phyloP scores from a whole-genome alignment of 2,113 vertebrate species.

The Uria lomvia region DNA sequence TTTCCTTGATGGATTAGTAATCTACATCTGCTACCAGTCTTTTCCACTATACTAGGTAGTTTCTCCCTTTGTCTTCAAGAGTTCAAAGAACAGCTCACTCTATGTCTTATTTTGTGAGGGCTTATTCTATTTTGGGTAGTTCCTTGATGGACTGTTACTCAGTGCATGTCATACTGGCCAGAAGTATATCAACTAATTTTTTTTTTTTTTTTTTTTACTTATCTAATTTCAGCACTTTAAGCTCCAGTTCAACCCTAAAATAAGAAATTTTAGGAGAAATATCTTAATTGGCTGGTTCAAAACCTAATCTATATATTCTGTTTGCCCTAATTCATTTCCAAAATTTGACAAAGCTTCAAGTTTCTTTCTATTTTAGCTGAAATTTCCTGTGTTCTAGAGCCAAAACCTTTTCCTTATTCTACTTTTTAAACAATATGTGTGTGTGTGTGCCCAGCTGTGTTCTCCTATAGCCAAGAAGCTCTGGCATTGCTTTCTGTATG shows the following conservation, averaged over 20 bases:
- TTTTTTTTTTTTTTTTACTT: not conserved
- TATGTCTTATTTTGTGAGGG: not conserved
- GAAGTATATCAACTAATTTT: rapidly evolving
- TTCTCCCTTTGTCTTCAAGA: not conserved
- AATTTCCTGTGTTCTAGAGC: not conserved
- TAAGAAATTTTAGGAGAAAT: not conserved
- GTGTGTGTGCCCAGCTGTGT: not conserved
- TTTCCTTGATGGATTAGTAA: not conserved
- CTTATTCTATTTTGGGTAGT: not conserved
- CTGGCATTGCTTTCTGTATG: not conserved
- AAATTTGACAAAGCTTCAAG: not conserved
- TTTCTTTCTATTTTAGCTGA: not conserved
- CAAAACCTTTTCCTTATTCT: not conserved
- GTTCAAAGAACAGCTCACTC: not conserved
- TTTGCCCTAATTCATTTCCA: not conserved
- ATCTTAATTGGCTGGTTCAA: not conserved
- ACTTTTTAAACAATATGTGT: not conserved
- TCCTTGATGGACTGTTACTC: not conserved
- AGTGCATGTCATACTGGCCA: not conserved
- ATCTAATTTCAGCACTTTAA: not conserved
- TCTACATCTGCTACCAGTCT: not conserved
- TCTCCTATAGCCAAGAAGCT: not conserved
- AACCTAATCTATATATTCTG: not conserved
- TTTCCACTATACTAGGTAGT: not conserved
- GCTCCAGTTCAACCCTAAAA: not conserved